Evolutionary conservation across 2,888 invertebrate genomes (phyloP).

Genomic region (Hemithea aestivaria): DNA sequence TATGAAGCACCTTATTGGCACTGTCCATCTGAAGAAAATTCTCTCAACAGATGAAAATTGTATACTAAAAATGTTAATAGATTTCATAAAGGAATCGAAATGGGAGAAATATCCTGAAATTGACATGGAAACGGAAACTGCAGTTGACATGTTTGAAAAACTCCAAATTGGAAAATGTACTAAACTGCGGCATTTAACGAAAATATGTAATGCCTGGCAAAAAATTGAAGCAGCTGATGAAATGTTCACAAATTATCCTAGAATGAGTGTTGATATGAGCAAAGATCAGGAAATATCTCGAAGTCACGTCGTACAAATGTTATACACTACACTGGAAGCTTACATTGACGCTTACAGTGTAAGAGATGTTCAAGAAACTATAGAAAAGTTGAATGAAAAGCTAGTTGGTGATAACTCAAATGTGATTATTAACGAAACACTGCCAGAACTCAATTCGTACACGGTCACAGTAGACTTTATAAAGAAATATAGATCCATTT

Average conservation of each 20-base stretch:
- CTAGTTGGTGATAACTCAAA: conserved; percentile 23
- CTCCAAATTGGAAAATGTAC: conserved; percentile 35
- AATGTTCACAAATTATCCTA: conserved; percentile 32
- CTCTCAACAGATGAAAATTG: conserved; percentile 41
- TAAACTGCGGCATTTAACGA: conserved; percentile 37
- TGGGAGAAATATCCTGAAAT: conserved; percentile 41
- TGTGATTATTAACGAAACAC: conserved; percentile 8
- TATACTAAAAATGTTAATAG: conserved; percentile 43
- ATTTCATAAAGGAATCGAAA: conserved; percentile 41
- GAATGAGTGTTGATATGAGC: conserved; percentile 28
- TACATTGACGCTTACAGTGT: conserved; percentile 58
- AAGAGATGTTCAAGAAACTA: conserved; percentile 47
- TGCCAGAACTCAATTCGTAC: conserved; percentile 37
- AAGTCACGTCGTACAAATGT: conserved; percentile 42
- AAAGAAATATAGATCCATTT: conserved; percentile 53
- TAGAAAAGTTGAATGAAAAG: conserved; percentile 47
- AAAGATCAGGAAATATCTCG: conserved; percentile 23
- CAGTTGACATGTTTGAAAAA: conserved; percentile 30
- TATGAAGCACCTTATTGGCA: conserved; percentile 54
- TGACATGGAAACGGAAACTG: conserved; percentile 28
- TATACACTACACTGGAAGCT: conserved; percentile 58
- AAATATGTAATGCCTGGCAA: conserved; percentile 29
- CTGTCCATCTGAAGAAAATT: conserved; percentile 41
- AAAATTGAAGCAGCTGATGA: conserved; percentile 7
- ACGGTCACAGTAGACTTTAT: conserved; percentile 50